Conservation (phyloP, 1,140 invertebrate genomes). For the Eueides isabella region DNA sequence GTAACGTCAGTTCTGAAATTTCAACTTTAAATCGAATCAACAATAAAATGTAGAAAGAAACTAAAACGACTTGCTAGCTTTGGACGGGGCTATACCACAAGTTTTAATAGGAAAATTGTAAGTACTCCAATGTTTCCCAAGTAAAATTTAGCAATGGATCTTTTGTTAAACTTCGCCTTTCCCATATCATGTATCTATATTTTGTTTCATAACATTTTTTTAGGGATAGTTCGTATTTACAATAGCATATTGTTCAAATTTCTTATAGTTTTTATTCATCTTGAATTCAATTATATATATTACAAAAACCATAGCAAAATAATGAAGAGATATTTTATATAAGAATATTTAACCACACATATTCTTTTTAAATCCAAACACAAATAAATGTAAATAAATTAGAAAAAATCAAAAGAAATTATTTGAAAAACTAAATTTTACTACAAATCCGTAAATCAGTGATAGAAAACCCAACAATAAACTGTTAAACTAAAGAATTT, state of each 20-base stretch:
- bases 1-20: background rate
- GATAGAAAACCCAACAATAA: background rate
- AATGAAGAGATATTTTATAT: too few relatives aligned
- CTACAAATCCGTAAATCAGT: background rate
- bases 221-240: background rate
- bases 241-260: too few relatives aligned
- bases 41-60: conserved; percentile 4
- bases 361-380: background rate
- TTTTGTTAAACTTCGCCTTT: conserved; percentile 16
- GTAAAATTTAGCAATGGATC: conserved; percentile 25
- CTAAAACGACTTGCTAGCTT: conserved; percentile 1
- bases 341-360: too few relatives aligned
- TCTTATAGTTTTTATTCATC: too few relatives aligned
- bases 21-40: conserved; percentile 6
- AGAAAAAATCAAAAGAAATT: too few relatives aligned
- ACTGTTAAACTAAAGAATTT: conserved; percentile 14
- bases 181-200: background rate
- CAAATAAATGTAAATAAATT: background rate
- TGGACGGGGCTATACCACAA: conserved; percentile 10
- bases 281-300: too few relatives aligned
- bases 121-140: conserved; percentile 23
- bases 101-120: conserved; percentile 30
- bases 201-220: background rate
- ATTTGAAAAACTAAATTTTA: too few relatives aligned
- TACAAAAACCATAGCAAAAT: too few relatives aligned